Base-by-base conservation (phyloP, 35 echinoderm and acorn worm species). In the Diadema setosum region DNA sequence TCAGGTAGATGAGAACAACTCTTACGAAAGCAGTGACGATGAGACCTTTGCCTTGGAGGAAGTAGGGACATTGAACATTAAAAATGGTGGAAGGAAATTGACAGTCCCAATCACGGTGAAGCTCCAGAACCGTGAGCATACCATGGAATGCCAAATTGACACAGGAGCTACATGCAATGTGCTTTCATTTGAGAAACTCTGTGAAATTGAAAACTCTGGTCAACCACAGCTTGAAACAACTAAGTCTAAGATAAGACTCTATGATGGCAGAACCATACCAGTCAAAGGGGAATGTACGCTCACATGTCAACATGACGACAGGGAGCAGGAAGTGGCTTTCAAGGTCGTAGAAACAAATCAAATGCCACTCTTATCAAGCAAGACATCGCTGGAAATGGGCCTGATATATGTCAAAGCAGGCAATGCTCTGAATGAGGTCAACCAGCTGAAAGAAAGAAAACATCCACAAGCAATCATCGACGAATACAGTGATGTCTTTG, bases 401-500 rank as follows among this genome's bases (percentile, higher is more conserved):
- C 11, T 83, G 11, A 83, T 83, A 57, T 6, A 26, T 14, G 44
- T 18, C 3, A 16, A 5, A 24, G 29, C 46, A 52, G 81, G 31
- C 8, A 26, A 80, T 30, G 36, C 33, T 67, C 5, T 8, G n/a
- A 8, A 33, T 6, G 9, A 9, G 8, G 73, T 58, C 27, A 5
- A 83, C 12, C 26, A 7, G 39, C 17, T 11, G 18, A 8, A 26
- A 16, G 1, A 30, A 40, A n/a, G 46, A 37, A 80, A 90, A 15
- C 4, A 31, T 73, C 11, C 27, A 11, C 11, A 26, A 39, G 45
- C 36, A 3, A 49, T 83, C 18, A 15, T 90, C 15, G 48, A 50
- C 4, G 35, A 81, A 63, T 89, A 52, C 45, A 82, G 34, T 2
- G 87, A 89, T 89, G 75, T 82, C n/a, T 89, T 89, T 42, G 46